A percentile compares a stretch with the other conserved stretches of the same genome.
Evolutionary conservation across 2,888 invertebrate genomes (phyloP).

Genomic region (Ennomos erosarius): DNA sequence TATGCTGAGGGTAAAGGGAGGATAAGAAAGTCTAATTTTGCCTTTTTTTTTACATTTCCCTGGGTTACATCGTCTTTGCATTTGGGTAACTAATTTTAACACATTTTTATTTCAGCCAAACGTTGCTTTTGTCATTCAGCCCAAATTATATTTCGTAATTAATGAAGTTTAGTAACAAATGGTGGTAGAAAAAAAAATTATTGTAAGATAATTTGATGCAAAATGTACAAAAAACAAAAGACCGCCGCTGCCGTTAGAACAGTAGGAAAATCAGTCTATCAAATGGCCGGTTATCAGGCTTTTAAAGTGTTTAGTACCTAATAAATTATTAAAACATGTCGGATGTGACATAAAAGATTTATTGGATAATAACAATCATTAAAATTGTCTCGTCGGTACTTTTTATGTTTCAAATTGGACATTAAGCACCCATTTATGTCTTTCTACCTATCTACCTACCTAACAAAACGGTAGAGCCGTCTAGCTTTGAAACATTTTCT

Average conservation of each 20-base stretch:
- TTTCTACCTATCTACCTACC: constrained; percentile 21
- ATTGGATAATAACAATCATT: constrained; percentile 23
- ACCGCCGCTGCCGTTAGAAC: not conserved
- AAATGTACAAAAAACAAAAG: too few relatives aligned
- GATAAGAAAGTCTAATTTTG: constrained; percentile 39
- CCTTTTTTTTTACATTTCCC: constrained; percentile 34
- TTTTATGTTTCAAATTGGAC: constrained; percentile 26
- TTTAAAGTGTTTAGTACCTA: constrained; percentile 20
- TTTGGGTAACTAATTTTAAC: constrained; percentile 11
- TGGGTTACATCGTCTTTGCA: constrained; percentile 15
- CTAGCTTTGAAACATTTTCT: not conserved
- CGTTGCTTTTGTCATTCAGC: not conserved
- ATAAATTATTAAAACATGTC: constrained; percentile 30
- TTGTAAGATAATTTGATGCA: too few relatives aligned
- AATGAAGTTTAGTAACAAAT: too few relatives aligned
- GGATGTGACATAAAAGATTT: constrained; percentile 27
- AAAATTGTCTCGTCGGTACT: constrained; percentile 23
- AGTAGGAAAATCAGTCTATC: not conserved
- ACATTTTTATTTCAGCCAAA: constrained; percentile 1
- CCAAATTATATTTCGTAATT: too few relatives aligned
- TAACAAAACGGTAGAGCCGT: constrained; percentile 4
- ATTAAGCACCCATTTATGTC: constrained; percentile 26
- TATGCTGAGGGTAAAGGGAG: constrained; percentile 38
- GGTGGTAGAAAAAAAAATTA: too few relatives aligned
- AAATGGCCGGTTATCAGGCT: constrained; percentile 3